Evolutionary conservation across 2,113 vertebrate species (phyloP).

Genomic region (Microtus ochrogaster): DNA sequence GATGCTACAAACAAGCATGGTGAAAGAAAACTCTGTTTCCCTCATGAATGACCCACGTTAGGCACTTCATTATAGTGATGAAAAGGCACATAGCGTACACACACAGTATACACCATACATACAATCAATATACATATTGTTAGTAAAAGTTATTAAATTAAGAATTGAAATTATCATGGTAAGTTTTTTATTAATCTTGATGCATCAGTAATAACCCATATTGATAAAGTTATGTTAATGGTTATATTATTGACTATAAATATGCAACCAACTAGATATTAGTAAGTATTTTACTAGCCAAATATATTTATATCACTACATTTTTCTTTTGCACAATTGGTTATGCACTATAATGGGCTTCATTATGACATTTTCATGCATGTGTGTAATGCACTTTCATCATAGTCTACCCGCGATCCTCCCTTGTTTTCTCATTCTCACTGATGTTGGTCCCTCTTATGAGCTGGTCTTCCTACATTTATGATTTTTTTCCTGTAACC

Average conservation of each 20-base stretch:
- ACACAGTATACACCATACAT: background rate
- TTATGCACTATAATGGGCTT: background rate
- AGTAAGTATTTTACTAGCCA: background rate
- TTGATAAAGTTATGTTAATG: background rate
- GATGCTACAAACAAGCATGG: background rate
- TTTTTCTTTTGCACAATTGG: background rate
- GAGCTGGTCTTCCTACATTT: background rate
- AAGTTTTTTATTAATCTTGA: background rate
- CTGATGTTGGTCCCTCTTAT: background rate
- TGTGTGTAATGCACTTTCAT: background rate
- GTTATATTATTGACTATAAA: background rate
- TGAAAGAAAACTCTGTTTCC: background rate
- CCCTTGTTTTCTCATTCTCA: background rate
- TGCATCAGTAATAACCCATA: background rate
- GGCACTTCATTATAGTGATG: background rate
- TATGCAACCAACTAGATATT: background rate
- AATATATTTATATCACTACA: background rate
- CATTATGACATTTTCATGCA: background rate
- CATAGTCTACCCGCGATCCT: background rate
- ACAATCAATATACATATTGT: background rate
- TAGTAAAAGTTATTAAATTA: background rate
- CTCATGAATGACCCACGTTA: background rate
- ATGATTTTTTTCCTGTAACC: background rate
- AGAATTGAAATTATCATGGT: background rate
- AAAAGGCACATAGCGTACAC: background rate